Conservation (phyloP, 1,140 invertebrate species). For the Linepithema humile region DNA sequence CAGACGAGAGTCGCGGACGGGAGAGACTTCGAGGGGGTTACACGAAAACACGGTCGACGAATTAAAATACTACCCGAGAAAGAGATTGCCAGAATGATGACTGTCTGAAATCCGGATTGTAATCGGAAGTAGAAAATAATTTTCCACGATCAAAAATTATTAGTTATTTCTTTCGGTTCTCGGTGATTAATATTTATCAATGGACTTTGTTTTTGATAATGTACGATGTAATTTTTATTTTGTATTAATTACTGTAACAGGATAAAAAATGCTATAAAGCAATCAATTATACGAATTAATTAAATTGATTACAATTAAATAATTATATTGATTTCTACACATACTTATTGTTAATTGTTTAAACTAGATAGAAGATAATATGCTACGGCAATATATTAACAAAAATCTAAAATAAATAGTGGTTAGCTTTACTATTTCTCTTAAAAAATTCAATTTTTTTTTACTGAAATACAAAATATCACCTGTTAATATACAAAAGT, state of each 20-base stretch:
- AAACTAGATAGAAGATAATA: too few species aligned
- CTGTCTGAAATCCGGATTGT: conserved; percentile 3
- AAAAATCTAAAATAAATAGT: neutral
- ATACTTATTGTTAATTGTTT: too few species aligned
- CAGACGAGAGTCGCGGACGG: conserved; percentile 57
- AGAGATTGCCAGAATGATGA: conserved; percentile 12
- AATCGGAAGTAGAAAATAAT: conserved; percentile 32
- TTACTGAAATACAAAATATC: neutral
- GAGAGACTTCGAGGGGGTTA: conserved; percentile 33
- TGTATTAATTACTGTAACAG: neutral
- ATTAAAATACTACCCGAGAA: conserved; percentile 79
- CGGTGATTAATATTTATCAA: neutral
- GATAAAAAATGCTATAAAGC: too few species aligned
- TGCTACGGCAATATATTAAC: neutral
- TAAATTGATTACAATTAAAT: neutral
- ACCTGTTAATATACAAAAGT: neutral
- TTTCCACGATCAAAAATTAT: neutral
- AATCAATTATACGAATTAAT: too few species aligned
- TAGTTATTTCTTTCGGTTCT: neutral
- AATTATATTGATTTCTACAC: too few species aligned
- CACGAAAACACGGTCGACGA: conserved; percentile 79
- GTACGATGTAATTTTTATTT: neutral
- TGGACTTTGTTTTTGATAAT: neutral
- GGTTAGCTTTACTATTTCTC: too few species aligned
- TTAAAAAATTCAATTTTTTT: neutral